Evolutionary conservation across 1,140 invertebrate species (phyloP), one percentile per base, ranked within the genome.

Genomic region (Brachionus manjavacas): DNA sequence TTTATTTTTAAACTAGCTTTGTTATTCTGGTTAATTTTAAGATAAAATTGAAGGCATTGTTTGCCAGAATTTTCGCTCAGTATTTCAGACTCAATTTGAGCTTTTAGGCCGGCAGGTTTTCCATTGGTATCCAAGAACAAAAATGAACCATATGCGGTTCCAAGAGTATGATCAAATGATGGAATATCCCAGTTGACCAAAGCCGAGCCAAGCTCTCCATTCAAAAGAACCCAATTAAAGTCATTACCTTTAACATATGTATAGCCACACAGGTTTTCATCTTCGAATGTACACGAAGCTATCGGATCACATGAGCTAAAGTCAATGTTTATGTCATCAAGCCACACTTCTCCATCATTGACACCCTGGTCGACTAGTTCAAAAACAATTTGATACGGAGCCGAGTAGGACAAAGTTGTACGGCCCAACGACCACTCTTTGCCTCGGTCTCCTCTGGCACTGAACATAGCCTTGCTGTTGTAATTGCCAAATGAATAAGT

Each of bases 131-230:
- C 81, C 20, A 68, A 83, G 12, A 25, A 68, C 20, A 83, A 70
- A 31, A 83, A 70, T 20, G 35, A 70, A 9, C 60, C 81, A 35
- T 16, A 52, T n/a, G 60, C 4, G 46, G 60, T 49, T 64, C 52
- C 52, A n/a, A 60, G 14, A 49, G 81, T 83, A 83, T 83, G 60
- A 20, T 83, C 81, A 80, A 86, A 86, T 46, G 84, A 83, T n/a
- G 88, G 88, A 1, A 83, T 72, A 31, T 70, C 52, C 60, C 81
- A 83, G 11, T 14, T n/a, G n/a, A 23, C 23, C 20, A 49, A 8
- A 31, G 43, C 39, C 39, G 25, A 35, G 14, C 79, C 79, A 46
- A 81, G 60, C 43, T 70, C 49, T 23, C 60, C 81, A 41, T 68
- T 83, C 16, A 81, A 55, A 16, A 60, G 7, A 4, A 81, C 41